Evolutionary conservation across 2,113 vertebrate species (phyloP).

Genomic region (Eudyptes chrysolophus): DNA sequence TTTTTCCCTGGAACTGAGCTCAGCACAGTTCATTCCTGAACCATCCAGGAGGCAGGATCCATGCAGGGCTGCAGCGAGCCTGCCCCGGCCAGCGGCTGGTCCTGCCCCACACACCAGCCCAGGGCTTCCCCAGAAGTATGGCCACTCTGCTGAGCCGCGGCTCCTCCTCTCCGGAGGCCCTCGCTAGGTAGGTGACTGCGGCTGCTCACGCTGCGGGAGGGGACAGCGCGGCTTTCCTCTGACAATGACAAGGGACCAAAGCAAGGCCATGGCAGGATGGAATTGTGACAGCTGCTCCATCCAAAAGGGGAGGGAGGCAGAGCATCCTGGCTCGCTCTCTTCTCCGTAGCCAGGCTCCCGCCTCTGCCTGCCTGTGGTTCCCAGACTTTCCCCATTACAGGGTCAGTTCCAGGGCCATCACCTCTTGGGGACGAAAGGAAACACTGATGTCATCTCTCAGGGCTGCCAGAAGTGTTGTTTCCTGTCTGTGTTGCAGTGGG

Average conservation of each 20-base stretch:
- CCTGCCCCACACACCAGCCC: not conserved
- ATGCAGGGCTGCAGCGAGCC: accelerated
- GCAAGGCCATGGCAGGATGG: not conserved
- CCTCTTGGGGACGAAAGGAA: not conserved
- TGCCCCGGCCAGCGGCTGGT: not conserved
- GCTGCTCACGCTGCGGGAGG: not conserved
- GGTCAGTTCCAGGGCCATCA: not conserved
- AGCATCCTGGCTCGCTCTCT: not conserved
- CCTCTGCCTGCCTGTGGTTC: not conserved
- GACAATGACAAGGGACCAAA: not conserved
- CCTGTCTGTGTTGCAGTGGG: not conserved
- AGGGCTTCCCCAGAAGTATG: accelerated
- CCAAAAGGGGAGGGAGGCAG: not conserved
- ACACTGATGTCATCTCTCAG: not conserved
- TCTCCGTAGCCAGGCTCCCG: not conserved
- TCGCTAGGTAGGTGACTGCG: accelerated
- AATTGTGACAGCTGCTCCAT: not conserved
- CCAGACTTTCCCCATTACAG: not conserved
- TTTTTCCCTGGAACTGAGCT: not conserved
- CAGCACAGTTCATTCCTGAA: not conserved
- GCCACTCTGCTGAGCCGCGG: not conserved
- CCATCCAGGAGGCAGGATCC: accelerated
- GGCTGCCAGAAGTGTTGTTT: not conserved
- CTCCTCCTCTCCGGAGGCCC: not conserved
- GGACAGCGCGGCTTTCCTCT: not conserved